Evolutionary conservation across 2,113 vertebrate species (phyloP), one percentile per base, ranked within the genome.

Genomic region (Tetrao urogallus): DNA sequence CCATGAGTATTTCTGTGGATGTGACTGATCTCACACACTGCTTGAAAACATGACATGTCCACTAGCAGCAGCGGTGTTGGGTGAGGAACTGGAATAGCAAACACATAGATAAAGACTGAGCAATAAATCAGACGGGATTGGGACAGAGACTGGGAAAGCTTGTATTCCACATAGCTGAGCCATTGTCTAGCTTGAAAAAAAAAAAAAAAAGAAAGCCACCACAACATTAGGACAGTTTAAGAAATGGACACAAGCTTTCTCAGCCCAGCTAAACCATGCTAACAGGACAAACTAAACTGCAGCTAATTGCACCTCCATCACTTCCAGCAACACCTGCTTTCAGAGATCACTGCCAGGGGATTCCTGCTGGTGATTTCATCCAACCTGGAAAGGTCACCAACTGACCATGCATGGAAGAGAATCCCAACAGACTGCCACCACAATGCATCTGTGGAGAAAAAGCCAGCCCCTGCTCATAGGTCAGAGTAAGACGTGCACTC

Each of bases 221-320:
- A 2, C 40, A 28, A 36, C 8, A 40, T 10, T 15, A 69, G 22
- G 67, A 82, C 34, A 54, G 72, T 27, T 22, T 10, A 64, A 54
- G 63, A 67, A 47, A 30, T 10, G 65, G 2, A 11, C 3, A 54
- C 13, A 5, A 71, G 58, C 17, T 70, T 10, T 65, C 12, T 34
- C 61, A 81, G 32, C 36, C 61, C 0, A 0, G 19, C 70, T 72
- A 78, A 87, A 52, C 0, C 0, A 65, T 21, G 73, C 58, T 73
- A 71, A 82, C 43, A 61, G 61, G 43, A 89, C 4, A 52, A 30
- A 64, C 27, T 13, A 40, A 67, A 40, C 52, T 54, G 71, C 54
- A 92, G 34, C 7, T 43, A 47, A 52, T 72, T 38, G 42, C 13
- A 27, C 4, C 81, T 52, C 13, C 27, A 40, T 54, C 0, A 0